Conservation (phyloP, 2,888 invertebrate species). For the Cephonodes hylas region DNA sequence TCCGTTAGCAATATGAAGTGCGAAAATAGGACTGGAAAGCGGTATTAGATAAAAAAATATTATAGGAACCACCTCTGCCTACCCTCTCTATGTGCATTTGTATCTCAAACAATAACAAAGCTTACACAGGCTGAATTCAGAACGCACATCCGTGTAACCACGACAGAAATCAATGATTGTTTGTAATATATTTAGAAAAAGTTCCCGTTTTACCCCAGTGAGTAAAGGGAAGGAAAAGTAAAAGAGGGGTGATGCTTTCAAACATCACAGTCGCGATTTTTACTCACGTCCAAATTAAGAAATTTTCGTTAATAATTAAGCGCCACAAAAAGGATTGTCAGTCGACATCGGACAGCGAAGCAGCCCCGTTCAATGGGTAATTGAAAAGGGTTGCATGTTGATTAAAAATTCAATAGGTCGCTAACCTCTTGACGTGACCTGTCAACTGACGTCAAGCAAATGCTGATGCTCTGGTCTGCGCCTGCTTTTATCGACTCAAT, state of each 20-base stretch:
- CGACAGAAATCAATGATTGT: too few relatives aligned
- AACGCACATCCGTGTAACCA: too few relatives aligned
- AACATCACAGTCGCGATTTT: conserved; percentile 30
- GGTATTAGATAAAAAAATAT: too few relatives aligned
- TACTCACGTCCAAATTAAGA: conserved; percentile 73
- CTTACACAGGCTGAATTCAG: too few relatives aligned
- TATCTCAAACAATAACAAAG: too few relatives aligned
- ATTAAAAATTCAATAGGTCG: conserved; percentile 75
- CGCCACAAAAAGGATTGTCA: conserved; percentile 78
- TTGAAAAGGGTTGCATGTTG: conserved; percentile 74
- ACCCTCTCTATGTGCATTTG: too few relatives aligned
- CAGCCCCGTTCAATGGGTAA: conserved; percentile 74
- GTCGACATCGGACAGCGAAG: conserved; percentile 71
- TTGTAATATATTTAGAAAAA: too few relatives aligned
- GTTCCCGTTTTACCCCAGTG: not conserved
- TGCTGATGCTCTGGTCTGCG: not conserved
- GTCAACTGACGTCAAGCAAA: conserved; percentile 29
- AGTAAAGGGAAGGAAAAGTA: not conserved
- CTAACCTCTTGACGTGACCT: conserved; percentile 56
- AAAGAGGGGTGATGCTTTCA: not conserved
- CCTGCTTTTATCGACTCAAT: not conserved
- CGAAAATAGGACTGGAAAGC: too few relatives aligned
- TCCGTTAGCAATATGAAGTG: too few relatives aligned
- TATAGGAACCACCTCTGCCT: too few relatives aligned
- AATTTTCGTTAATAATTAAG: conserved; percentile 76